These are phyloP conservation scores for Rhingia campestris DNA, from an alignment of 2,888 invertebrate species.

Conservation along the genomic window DNA sequence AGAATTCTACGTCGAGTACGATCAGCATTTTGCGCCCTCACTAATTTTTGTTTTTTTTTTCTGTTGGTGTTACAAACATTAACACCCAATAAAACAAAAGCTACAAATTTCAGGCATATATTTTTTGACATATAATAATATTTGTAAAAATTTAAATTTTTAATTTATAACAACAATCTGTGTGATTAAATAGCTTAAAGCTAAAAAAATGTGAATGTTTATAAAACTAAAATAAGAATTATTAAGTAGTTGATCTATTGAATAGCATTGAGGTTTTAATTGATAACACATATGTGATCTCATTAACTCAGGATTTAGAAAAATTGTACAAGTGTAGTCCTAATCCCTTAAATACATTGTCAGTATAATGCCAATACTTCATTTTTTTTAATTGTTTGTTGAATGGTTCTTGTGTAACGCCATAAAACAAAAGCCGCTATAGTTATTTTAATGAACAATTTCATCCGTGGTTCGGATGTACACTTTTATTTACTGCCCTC, in stretches of 20 bases:
- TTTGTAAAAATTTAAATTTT: not conserved
- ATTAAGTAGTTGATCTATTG: not conserved
- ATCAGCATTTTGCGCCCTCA: constrained; percentile 65
- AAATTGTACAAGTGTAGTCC: no score
- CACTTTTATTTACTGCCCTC: no score
- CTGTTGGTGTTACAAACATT: constrained; percentile 40
- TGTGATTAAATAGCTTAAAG: not conserved
- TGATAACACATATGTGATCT: no score
- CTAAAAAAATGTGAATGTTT: not conserved
- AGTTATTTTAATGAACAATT: no score
- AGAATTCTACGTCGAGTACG: constrained; percentile 50
- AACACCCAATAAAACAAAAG: constrained; percentile 28
- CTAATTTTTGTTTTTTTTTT: constrained; percentile 45
- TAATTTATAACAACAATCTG: not conserved
- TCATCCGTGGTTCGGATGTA: no score
- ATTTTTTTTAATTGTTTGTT: no score
- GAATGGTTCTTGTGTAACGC: no score
- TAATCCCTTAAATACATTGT: no score
- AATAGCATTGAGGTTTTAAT: no score
- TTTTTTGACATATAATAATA: not conserved
- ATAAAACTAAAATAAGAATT: not conserved
- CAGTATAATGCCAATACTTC: no score
- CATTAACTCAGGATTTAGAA: no score
- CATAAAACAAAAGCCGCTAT: no score
- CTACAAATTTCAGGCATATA: not conserved